Evolutionary conservation across 2,888 invertebrate species (phyloP).

Genomic region (Lasioglossum marginatum): DNA sequence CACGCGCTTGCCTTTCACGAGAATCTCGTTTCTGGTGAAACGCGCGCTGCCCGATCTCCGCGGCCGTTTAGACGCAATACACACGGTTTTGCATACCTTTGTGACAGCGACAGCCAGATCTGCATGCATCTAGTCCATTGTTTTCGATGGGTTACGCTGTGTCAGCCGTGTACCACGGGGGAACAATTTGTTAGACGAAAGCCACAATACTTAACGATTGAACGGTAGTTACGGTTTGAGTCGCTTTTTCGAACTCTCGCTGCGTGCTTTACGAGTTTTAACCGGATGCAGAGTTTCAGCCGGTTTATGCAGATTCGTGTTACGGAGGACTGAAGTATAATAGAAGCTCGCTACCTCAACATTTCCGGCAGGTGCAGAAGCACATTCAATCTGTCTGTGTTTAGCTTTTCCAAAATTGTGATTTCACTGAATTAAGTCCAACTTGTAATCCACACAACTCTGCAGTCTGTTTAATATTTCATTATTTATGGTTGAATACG

Average conservation of each 20-base stretch:
- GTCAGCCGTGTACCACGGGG: slow-evolving; percentile 4
- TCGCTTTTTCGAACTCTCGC: background rate
- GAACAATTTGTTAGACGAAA: slow-evolving; percentile 14
- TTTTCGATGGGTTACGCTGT: slow-evolving; percentile 32
- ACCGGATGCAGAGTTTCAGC: too few relatives aligned
- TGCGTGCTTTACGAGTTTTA: background rate
- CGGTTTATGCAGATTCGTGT: background rate
- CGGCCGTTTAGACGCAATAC: slow-evolving; percentile 50
- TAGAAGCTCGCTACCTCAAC: background rate
- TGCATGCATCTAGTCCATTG: slow-evolving; percentile 60
- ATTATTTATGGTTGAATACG: too few relatives aligned
- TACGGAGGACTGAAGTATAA: background rate
- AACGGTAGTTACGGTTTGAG: background rate
- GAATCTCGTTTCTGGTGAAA: slow-evolving; percentile 64
- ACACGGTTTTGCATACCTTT: slow-evolving; percentile 61
- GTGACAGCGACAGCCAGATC: slow-evolving; percentile 55
- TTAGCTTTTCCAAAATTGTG: too few relatives aligned
- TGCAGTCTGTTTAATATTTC: too few relatives aligned
- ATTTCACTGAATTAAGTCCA: too few relatives aligned
- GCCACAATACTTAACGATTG: background rate
- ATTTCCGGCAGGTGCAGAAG: too few relatives aligned
- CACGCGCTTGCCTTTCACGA: slow-evolving; percentile 40
- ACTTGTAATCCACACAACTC: too few relatives aligned
- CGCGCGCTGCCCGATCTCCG: slow-evolving; percentile 48
- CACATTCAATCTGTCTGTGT: background rate